Percentiles rank a stretch among this genome's conserved stretches.
These are phyloP conservation scores for Pagrus major DNA, from an alignment of 2,113 vertebrate species.

Conservation along the genomic window DNA sequence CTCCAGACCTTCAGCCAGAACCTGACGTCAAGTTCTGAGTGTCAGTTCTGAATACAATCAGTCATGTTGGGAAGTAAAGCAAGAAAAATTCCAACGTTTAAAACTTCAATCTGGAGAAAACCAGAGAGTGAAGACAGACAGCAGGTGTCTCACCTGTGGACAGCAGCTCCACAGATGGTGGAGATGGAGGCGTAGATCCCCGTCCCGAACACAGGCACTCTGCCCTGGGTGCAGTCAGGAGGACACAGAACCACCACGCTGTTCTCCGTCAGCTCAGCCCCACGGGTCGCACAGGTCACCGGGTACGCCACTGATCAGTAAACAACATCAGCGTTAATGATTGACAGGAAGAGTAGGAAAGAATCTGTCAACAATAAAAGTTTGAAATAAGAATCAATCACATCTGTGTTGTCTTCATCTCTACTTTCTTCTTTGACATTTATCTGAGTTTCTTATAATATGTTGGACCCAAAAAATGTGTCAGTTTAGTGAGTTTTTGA, in stretches of 20 bases:
- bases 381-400: too few relatives aligned
- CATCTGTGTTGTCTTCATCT: too few relatives aligned
- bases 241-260: slow-evolving; percentile 89
- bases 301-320: slow-evolving; percentile 81
- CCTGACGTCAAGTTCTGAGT: too few relatives aligned
- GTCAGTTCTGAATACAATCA: background rate
- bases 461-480: too few relatives aligned
- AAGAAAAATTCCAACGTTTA: too few relatives aligned
- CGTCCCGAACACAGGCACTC: slow-evolving; percentile 91
- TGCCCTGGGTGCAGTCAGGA: slow-evolving; percentile 84
- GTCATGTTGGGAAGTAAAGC: too few relatives aligned
- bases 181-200: slow-evolving; percentile 92
- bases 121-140: background rate
- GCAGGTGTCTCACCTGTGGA: slow-evolving; percentile 87
- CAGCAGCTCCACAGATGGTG: slow-evolving; percentile 92
- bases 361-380: too few relatives aligned
- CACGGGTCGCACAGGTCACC: slow-evolving; percentile 88
- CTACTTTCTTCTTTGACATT: background rate
- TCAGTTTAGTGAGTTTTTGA: too few relatives aligned
- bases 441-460: too few relatives aligned
- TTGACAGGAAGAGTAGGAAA: background rate
- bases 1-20: accelerated
- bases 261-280: slow-evolving; percentile 86
- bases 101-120: too few relatives aligned
- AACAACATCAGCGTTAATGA: background rate